Evolutionary conservation across 2,113 vertebrate species (phyloP), one percentile per base, ranked within the genome.

Genomic region (Cebus imitator): DNA sequence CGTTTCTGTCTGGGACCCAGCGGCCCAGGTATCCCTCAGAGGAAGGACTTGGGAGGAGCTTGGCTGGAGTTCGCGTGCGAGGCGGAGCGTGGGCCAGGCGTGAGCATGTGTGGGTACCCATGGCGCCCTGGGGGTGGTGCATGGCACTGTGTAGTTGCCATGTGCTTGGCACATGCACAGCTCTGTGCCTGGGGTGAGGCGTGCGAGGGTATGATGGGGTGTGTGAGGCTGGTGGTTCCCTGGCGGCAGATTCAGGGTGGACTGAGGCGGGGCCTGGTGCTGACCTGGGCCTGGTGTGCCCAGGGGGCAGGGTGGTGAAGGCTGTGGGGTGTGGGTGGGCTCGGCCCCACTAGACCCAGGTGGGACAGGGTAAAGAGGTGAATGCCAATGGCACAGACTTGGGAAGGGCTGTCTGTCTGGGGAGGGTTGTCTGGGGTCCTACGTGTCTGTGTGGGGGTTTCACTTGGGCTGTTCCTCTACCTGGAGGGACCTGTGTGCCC

Each of bases 171-270:
- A 12, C 14, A 23, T 27, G 40, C 6, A 8, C 23, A 27, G 40
- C 72, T 75, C 37, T 75, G 72, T 25, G 37, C 72, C n/a, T 13
- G 23, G 5, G 40, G 72, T 13, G 9, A 18, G 70, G 68, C 1
- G 18, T 35, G 16, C 17, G 6, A 16, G 64, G 14, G 64, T 1
- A 6, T 35, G 32, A 32, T 13, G 0, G 3, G 68, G n/a, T 20
- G 7, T 70, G 66, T 20, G 35, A n/a, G 68, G 68, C 37, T 12
- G 37, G 37, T 2, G 0, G 9, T 23, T 40, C 37, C 11, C 20
- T 13, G 37, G 70, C 10, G 37, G 23, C 21, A 2, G 0, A 6
- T 40, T 68, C 66, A 8, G 66, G 66, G 35, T 64, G 27, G 66
- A 8, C 32, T 0, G 3, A 40, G 37, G 37, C 0, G 27, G 61